Evolutionary conservation across 2,888 invertebrate species (phyloP).

Genomic region (Xylota segnis): DNA sequence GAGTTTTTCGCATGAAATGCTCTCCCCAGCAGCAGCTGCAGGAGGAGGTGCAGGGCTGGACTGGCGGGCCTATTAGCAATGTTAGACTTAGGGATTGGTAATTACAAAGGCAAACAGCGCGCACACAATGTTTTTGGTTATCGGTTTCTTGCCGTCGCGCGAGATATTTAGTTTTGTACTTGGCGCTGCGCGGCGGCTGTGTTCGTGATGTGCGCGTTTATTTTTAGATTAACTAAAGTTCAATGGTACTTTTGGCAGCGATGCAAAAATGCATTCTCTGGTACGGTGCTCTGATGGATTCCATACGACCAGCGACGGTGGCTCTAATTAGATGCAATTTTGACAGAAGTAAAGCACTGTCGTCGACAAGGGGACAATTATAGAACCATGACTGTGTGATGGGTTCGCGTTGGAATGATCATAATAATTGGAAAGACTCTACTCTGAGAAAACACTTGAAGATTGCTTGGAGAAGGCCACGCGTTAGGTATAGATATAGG

Average conservation of each 20-base stretch:
- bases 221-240: conserved; percentile 67
- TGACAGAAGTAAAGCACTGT: conserved; percentile 15
- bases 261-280: conserved; percentile 50
- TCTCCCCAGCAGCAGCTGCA: background rate
- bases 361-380: background rate
- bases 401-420: background rate
- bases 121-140: conserved; percentile 15
- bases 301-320: conserved; percentile 51
- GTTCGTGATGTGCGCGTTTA: conserved; percentile 30
- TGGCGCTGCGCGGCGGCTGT: background rate
- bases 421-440: no score
- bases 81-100: conserved; percentile 45
- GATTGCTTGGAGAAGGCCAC: no score
- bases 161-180: conserved; percentile 18
- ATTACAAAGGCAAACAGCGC: conserved; percentile 51
- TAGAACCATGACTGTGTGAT: background rate
- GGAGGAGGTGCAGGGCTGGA: background rate
- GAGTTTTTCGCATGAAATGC: conserved; percentile 36
- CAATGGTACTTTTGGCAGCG: conserved; percentile 72
- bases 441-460: no score
- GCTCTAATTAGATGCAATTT: conserved; percentile 55
- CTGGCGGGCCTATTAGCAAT: conserved; percentile 24
- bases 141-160: conserved; percentile 5
- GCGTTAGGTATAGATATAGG: no score
- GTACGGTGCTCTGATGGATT: conserved; percentile 29